A percentile compares a stretch with the other conserved stretches of the same genome.
Conservation (phyloP, 2,797 vertebrate species). For the Leontocebus nigricollis region DNA sequence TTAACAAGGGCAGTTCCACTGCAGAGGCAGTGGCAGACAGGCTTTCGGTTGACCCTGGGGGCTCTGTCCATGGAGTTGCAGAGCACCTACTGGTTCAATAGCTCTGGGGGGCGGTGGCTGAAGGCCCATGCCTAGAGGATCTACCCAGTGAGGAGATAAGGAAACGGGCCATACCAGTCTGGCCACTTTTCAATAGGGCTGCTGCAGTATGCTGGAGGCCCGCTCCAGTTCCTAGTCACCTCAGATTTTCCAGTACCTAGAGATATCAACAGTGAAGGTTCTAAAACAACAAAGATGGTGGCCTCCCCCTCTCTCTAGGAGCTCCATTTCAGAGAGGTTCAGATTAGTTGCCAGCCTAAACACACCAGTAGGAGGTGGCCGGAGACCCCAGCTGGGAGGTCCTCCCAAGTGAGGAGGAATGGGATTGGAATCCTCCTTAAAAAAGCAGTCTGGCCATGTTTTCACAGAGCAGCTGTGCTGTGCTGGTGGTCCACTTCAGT, state of each 20-base stretch:
- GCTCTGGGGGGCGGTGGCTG: not conserved
- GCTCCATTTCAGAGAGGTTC: not conserved
- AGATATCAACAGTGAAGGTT: no score
- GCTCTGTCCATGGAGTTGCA: not conserved
- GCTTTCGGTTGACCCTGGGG: not conserved
- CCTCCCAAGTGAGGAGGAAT: not conserved
- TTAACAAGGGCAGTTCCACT: not conserved
- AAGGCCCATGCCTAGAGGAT: no score
- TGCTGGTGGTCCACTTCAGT: not conserved
- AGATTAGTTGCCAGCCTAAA: not conserved
- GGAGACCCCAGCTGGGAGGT: not conserved
- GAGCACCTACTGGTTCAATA: not conserved
- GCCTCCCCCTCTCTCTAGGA: not conserved
- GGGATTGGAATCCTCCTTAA: not conserved
- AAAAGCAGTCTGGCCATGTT: not conserved
- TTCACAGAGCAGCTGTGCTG: not conserved
- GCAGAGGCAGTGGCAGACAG: not conserved
- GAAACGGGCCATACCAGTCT: not conserved
- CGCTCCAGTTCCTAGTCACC: not conserved
- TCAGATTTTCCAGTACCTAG: not conserved
- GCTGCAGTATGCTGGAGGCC: no score
- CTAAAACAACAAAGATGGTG: not conserved
- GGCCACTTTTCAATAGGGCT: no score
- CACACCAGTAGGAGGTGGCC: not conserved
- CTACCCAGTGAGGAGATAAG: not conserved